phyloP scores from a whole-genome alignment of 2,888 invertebrate genomes.

The Rhaphigaster nebulosa region DNA sequence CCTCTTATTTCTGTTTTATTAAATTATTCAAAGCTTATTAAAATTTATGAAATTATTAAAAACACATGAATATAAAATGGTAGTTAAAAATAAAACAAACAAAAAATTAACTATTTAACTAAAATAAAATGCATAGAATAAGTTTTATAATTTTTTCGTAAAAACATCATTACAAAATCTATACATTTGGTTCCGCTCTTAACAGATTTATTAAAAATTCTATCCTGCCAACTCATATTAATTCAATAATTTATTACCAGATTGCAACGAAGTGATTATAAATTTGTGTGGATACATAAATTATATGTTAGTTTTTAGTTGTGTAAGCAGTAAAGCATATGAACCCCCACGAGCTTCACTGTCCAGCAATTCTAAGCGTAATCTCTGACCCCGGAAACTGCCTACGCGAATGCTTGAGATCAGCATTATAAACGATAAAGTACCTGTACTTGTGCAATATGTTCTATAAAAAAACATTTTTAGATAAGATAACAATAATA shows the following conservation, averaged over 20 bases:
- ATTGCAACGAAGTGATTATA: neutral
- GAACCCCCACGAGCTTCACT: neutral
- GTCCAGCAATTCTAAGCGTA: neutral
- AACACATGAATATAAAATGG: too few species aligned
- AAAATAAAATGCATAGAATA: too few species aligned
- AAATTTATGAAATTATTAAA: too few species aligned
- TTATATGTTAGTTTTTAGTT: neutral
- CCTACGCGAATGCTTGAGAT: neutral
- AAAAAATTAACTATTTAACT: too few species aligned
- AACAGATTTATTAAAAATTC: neutral
- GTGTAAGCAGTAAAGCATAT: neutral
- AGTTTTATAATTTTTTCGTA: too few species aligned
- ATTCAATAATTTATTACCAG: neutral
- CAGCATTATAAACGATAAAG: neutral
- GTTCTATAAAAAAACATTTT: neutral
- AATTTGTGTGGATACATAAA: neutral
- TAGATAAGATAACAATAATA: neutral
- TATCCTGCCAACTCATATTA: neutral
- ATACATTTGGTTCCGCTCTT: too few species aligned
- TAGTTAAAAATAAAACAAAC: too few species aligned
- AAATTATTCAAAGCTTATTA: too few species aligned
- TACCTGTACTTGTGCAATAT: neutral
- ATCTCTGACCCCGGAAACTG: slow-evolving; percentile 24
- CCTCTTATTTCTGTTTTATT: too few species aligned
- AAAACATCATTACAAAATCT: too few species aligned